Evolutionary conservation across 2,113 vertebrate species (phyloP).

Genomic region (Esox niger): DNA sequence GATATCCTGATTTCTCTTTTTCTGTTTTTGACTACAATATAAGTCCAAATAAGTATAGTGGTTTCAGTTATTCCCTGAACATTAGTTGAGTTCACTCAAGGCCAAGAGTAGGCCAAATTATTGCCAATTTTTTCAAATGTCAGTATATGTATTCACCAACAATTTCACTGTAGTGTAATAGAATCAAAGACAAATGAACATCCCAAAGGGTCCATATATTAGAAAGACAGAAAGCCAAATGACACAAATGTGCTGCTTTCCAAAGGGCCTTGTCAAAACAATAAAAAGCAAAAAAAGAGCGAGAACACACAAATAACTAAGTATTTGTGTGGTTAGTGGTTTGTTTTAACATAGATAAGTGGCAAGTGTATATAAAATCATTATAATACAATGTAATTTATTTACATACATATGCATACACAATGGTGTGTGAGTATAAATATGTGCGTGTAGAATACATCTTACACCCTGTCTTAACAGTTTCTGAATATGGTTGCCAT

Average conservation of each 20-base stretch:
- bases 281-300: constrained; percentile 52
- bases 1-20: constrained; percentile 31
- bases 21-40: constrained; percentile 27
- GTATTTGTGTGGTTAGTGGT: constrained; percentile 78
- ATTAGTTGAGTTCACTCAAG: constrained; percentile 56
- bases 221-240: constrained; percentile 60
- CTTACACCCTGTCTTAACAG: constrained; percentile 70
- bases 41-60: constrained; percentile 67
- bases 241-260: constrained; percentile 64
- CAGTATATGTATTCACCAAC: constrained; percentile 54
- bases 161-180: constrained; percentile 54
- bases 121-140: constrained; percentile 50
- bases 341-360: constrained; percentile 78
- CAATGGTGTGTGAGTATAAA: constrained; percentile 67
- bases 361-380: constrained; percentile 70
- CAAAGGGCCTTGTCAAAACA: constrained; percentile 67
- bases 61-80: constrained; percentile 78
- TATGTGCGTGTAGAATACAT: constrained; percentile 73
- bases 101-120: constrained; percentile 63
- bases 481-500: constrained; percentile 56
- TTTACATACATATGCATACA: constrained; percentile 75
- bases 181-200: constrained; percentile 20
- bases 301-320: constrained; percentile 66
- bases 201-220: constrained; percentile 71
- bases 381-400: constrained; percentile 71